These are phyloP conservation scores for Perodicticus potto DNA, from an alignment of 2,797 vertebrate genomes.

Conservation along the genomic window DNA sequence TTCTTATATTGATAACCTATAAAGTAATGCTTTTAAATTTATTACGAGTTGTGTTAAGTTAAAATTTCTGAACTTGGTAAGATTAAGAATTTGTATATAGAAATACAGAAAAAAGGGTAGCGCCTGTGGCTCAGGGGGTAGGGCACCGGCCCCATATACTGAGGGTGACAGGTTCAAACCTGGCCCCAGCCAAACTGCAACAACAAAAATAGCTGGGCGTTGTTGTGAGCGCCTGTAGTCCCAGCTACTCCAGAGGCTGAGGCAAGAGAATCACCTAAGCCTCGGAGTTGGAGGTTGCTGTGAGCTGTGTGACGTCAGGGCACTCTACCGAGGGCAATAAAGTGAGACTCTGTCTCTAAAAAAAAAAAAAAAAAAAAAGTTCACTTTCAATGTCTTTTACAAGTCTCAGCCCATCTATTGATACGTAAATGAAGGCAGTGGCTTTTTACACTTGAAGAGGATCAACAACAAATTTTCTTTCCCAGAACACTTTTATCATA, in stretches of 20 bases:
- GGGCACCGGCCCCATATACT: too few species aligned
- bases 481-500: slow-evolving; percentile 40
- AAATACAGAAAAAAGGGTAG: background rate
- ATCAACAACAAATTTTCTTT: slow-evolving; percentile 26
- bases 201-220: too few species aligned
- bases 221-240: too few species aligned
- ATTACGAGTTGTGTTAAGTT: slow-evolving; percentile 51
- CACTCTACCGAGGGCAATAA: too few species aligned
- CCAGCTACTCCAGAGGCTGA: too few species aligned
- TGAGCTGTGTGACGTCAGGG: too few species aligned
- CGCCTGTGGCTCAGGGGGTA: too few species aligned
- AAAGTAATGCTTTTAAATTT: slow-evolving; percentile 55
- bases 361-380: background rate
- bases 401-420: slow-evolving; percentile 18
- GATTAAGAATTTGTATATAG: slow-evolving; percentile 32
- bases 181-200: too few species aligned
- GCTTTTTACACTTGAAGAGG: slow-evolving; percentile 3
- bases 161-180: background rate
- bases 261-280: too few species aligned
- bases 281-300: too few species aligned
- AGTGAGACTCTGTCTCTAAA: too few species aligned
- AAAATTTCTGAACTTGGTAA: slow-evolving; percentile 55
- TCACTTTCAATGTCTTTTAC: slow-evolving; percentile 8
- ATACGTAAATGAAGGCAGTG: slow-evolving; percentile 55
- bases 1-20: slow-evolving; percentile 48